Evolutionary conservation across 2,113 vertebrate species (phyloP).

Genomic region (Clarias magur): DNA sequence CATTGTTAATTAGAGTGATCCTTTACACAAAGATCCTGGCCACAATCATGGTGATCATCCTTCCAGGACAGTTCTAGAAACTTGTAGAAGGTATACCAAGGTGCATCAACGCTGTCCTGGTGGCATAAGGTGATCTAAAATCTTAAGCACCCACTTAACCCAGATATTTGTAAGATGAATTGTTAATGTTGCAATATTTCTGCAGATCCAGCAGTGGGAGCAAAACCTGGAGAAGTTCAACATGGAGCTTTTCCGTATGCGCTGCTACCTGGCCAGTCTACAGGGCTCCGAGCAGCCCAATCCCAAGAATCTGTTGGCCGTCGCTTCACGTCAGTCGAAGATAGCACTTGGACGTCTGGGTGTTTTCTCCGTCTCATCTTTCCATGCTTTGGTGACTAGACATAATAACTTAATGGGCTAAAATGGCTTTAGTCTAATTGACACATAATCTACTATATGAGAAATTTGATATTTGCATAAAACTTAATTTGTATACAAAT

Average conservation of each 20-base stretch:
- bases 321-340: constrained; percentile 87
- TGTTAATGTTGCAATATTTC: not conserved
- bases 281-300: constrained; percentile 92
- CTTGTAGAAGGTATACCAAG: not conserved
- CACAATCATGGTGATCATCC: too few relatives aligned
- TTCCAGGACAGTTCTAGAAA: not conserved
- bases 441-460: not conserved
- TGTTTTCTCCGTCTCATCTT: constrained; percentile 89
- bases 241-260: constrained; percentile 88
- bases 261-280: constrained; percentile 90
- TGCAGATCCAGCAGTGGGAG: constrained; percentile 93
- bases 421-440: not conserved
- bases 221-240: constrained; percentile 94
- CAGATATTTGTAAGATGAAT: not conserved
- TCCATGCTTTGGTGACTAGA: constrained; percentile 88
- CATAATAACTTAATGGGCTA: not conserved
- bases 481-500: not conserved
- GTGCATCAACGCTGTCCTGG: not conserved
- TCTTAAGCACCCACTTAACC: not conserved
- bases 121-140: not conserved
- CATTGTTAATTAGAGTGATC: too few relatives aligned
- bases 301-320: constrained; percentile 88
- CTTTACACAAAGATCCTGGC: too few relatives aligned
- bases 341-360: constrained; percentile 83
- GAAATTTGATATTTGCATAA: not conserved